Base-by-base conservation (phyloP, 2,888 invertebrate species). In the Ochlodes sylvanus region DNA sequence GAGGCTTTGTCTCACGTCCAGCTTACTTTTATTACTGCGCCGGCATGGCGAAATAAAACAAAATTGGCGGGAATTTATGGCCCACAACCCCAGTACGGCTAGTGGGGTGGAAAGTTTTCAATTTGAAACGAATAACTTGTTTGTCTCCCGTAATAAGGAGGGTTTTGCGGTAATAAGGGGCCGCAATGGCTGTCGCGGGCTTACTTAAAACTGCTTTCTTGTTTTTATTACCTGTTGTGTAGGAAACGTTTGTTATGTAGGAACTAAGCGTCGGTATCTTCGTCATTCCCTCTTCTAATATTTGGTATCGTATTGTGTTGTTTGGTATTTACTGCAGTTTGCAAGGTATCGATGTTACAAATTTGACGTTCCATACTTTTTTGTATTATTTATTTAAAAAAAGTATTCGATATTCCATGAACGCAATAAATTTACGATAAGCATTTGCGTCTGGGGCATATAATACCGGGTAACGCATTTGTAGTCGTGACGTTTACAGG, bases 41-140 rank as follows among this genome's bases (percentile, higher is more conserved):
- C 91, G 90, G 91, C 88, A 92, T 90, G 81, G 82, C 85, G 88
- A 91, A 93, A 92, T 93, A 92, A 93, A 93, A 92, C 92, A 92
- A 92, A 92, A 93, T 92, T 93, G 92, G 88, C 90, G 87, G 88
- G 90, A 92, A 92, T 93, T 93, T 93, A 93, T 92, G 89, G 87
- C 83, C 88, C 88, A 82, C 88, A 86, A 87, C 84, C 90, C 84
- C 60, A 84, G 80, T 83, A 86, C 84, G 88, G 89, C 90, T 88
- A 90, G 90, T 91, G 90, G 91, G 91, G 92, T 87, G 90, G 90
- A 90, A 91, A 93, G 89, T 92, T 93, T 93, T 93, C 92, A 92
- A 93, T 93, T 92, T 91, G 92, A 92, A 92, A 92, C 90, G 90
- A 90, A 92, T 92, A 91, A 92, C 89, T 90, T 92, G 92, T 92